These are phyloP conservation scores for Coenonympha glycerion DNA, from an alignment of 2,888 invertebrate species.

Conservation along the genomic window DNA sequence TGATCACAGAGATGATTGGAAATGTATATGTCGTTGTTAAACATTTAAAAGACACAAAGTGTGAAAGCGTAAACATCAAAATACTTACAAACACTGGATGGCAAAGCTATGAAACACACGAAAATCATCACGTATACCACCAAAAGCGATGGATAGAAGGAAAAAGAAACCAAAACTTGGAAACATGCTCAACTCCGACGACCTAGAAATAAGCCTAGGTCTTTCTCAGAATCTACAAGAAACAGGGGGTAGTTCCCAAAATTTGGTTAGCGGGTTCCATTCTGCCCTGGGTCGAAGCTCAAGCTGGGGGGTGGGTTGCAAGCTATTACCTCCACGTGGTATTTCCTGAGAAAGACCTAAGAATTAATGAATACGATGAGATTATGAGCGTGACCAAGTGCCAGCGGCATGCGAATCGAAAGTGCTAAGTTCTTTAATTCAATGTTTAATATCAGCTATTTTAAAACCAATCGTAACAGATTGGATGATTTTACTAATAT, in stretches of 20 bases:
- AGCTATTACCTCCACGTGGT: slow-evolving; percentile 70
- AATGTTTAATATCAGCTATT: slow-evolving; percentile 17
- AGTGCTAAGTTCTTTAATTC: slow-evolving; percentile 38
- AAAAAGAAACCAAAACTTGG: slow-evolving; percentile 73
- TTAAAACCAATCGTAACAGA: slow-evolving; percentile 20
- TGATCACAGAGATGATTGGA: slow-evolving; percentile 24
- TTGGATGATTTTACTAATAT: slow-evolving; percentile 21
- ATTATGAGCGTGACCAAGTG: slow-evolving; percentile 56
- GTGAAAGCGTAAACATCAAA: slow-evolving; percentile 19
- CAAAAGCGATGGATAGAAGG: slow-evolving; percentile 62
- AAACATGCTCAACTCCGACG: slow-evolving; percentile 71
- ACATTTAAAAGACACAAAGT: slow-evolving; percentile 19
- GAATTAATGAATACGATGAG: slow-evolving; percentile 71
- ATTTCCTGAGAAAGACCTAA: slow-evolving; percentile 76
- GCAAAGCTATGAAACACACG: slow-evolving; percentile 38
- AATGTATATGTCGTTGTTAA: slow-evolving; percentile 20
- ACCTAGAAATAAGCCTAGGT: slow-evolving; percentile 72
- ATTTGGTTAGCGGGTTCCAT: slow-evolving; percentile 65
- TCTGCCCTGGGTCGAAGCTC: slow-evolving; percentile 63
- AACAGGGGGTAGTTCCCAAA: slow-evolving; percentile 52
- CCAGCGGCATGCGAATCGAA: slow-evolving; percentile 63
- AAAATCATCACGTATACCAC: slow-evolving; percentile 43
- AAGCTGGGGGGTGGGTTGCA: slow-evolving; percentile 58
- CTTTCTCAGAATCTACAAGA: slow-evolving; percentile 65
- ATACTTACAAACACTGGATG: slow-evolving; percentile 32